Conservation (phyloP, 2,888 invertebrate species). For the Aromia moschata region DNA sequence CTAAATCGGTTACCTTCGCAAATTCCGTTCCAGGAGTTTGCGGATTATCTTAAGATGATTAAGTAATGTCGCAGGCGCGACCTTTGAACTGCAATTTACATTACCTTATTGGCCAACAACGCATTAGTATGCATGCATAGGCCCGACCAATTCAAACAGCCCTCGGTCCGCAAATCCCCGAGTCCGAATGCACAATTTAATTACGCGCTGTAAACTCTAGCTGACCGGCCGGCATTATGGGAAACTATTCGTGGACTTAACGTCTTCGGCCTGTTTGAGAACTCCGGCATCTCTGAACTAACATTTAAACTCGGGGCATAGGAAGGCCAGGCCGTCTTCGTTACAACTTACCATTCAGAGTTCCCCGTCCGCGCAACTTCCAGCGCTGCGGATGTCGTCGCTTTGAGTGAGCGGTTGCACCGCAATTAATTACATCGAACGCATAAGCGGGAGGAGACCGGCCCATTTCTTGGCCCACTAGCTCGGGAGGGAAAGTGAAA, state of each 20-base stretch:
- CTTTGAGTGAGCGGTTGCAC: conserved; percentile 37
- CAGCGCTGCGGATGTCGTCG: conserved; percentile 30
- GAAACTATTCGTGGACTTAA: conserved; percentile 61
- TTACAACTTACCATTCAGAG: conserved; percentile 31
- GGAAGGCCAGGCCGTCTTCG: conserved; percentile 25
- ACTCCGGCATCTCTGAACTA: conserved; percentile 55
- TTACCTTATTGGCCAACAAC: conserved; percentile 49
- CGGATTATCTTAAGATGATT: conserved; percentile 52
- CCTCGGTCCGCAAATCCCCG: conserved; percentile 48
- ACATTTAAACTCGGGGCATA: conserved; percentile 52
- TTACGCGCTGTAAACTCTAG: conserved; percentile 56
- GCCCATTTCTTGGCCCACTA: conserved; percentile 34
- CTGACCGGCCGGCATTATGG: conserved; percentile 63
- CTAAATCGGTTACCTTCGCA: conserved; percentile 42
- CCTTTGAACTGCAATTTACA: conserved; percentile 51
- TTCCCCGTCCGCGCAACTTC: conserved; percentile 10
- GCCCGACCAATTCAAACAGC: conserved; percentile 55
- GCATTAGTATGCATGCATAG: conserved; percentile 60
- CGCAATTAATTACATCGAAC: conserved; percentile 40
- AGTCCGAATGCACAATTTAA: conserved; percentile 62
- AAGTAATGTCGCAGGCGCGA: conserved; percentile 43
- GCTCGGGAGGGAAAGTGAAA: not conserved
- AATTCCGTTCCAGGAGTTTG: conserved; percentile 43
- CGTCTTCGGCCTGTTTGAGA: conserved; percentile 58
- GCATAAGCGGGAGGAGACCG: conserved; percentile 28